These are phyloP conservation scores for Crossocerus cetratus DNA, from an alignment of 2,888 invertebrate genomes.

Conservation along the genomic window DNA sequence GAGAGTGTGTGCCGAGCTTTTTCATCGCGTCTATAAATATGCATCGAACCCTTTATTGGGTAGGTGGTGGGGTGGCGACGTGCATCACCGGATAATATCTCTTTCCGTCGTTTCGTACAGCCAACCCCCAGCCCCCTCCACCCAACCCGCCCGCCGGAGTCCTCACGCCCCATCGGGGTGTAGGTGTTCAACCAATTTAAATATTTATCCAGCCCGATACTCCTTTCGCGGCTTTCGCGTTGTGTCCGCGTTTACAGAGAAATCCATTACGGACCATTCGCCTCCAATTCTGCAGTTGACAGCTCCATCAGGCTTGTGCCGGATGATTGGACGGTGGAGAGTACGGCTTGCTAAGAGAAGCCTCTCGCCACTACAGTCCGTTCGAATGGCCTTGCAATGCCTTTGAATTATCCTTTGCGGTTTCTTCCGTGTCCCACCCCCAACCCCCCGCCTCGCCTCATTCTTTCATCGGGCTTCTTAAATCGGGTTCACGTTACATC, in stretches of 20 bases:
- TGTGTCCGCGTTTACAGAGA: slow-evolving; percentile 41
- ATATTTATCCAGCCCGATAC: slow-evolving; percentile 55
- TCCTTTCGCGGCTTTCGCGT: slow-evolving; percentile 46
- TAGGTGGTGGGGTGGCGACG: too few species aligned
- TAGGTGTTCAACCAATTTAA: slow-evolving; percentile 45
- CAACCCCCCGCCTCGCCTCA: background rate
- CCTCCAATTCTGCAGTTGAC: slow-evolving; percentile 58
- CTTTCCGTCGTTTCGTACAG: background rate
- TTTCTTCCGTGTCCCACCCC: background rate
- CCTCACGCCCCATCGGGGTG: background rate
- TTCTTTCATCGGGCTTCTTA: background rate
- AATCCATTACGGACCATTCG: slow-evolving; percentile 58
- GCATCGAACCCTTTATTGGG: background rate
- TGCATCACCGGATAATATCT: background rate
- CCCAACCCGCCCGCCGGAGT: too few species aligned
- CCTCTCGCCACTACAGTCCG: slow-evolving; percentile 33
- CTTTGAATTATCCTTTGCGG: slow-evolving; percentile 49
- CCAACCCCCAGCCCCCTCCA: background rate
- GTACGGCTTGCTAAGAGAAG: slow-evolving; percentile 50
- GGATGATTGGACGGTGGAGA: slow-evolving; percentile 57
- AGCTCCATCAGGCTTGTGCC: slow-evolving; percentile 51
- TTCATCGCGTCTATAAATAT: background rate
- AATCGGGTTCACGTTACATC: too few species aligned
- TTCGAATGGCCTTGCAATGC: slow-evolving; percentile 20
- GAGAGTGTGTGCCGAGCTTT: background rate